These are phyloP conservation scores for Cephus runcator DNA, from an alignment of 2,888 invertebrate genomes.

Conservation along the genomic window DNA sequence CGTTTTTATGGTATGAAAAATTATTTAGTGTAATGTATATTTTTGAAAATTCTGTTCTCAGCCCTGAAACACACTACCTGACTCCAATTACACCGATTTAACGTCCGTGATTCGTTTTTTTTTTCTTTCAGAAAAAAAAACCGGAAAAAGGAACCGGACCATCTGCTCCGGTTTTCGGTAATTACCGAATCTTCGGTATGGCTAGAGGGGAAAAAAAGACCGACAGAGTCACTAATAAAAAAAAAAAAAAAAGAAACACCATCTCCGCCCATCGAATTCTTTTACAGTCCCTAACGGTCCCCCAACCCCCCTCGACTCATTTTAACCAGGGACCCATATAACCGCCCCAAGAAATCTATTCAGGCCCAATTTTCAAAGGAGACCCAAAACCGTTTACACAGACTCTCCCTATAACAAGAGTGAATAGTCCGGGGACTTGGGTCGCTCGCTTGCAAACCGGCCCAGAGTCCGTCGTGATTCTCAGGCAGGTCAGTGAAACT, in stretches of 20 bases:
- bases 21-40: too few relatives aligned
- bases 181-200: constrained; percentile 19
- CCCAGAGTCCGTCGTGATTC: constrained; percentile 51
- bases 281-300: constrained; percentile 2
- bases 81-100: not conserved
- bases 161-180: constrained; percentile 30
- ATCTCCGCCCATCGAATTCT: constrained; percentile 17
- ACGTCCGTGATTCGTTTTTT: not conserved
- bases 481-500: constrained; percentile 67
- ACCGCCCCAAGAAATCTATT: not conserved
- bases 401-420: constrained; percentile 3
- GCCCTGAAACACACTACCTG: not conserved
- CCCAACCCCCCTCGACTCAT: not conserved
- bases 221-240: not conserved
- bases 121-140: not conserved
- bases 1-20: too few relatives aligned
- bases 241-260: not conserved
- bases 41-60: not conserved
- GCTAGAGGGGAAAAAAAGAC: not conserved
- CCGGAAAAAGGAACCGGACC: constrained; percentile 24
- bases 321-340: not conserved
- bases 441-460: constrained; percentile 32
- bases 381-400: not conserved
- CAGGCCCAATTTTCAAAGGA: not conserved
- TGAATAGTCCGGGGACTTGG: constrained; percentile 32